Base-by-base conservation (phyloP, 2,797 vertebrate species). In the Mionectes olivaceus region DNA sequence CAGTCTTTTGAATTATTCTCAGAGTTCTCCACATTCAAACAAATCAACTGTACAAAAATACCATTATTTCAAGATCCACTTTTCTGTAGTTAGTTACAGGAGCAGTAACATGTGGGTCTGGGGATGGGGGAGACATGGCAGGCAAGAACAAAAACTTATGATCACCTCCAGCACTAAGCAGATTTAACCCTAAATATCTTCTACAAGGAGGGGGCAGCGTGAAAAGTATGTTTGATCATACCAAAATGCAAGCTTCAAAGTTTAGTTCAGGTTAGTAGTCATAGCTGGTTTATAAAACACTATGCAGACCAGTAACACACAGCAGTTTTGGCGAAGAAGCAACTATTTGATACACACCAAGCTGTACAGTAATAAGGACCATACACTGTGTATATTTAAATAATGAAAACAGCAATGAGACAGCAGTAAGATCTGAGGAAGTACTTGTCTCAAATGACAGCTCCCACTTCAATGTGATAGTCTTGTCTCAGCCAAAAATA, bases 1-100 rank as follows among this genome's bases (percentile, higher is more conserved):
- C 90, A 91, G 11, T 11, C 43, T 83, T 85, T 56, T 73, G n/a
- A 82, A 43, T 78, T 75, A 89, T 83, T 90, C 89, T 67, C 85
- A 80, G 47, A 84, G 39, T 52, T 75, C 37, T 82, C 30, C 64
- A 84, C 33, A 53, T 74, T 94, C 76, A 93, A 83, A 88, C 25
- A 86, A 69, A 90, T 33, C 44, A 88, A 55, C 33, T 63, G 76
- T 30, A 86, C 30, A 86, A 76, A 94, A 91, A 76, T 22, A 67
- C 6, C 33, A 32, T 35, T 35, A 76, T 70, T 90, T 46, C 80
- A 90, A 90, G 80, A 73, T 30, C 18, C 10, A 27, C 13, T 73
- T 65, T 87, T 84, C 52, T 47, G 52, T 12, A 78, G 47, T n/a
- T 63, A 67, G n/a, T 82, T 69, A 73, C 10, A 74, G n/a, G 6